Percentiles rank a stretch among this genome's conserved stretches.
Conservation (phyloP, 30 jellyfish, hydroid and myxozoan genomes). For the Sanderia malayensis region DNA sequence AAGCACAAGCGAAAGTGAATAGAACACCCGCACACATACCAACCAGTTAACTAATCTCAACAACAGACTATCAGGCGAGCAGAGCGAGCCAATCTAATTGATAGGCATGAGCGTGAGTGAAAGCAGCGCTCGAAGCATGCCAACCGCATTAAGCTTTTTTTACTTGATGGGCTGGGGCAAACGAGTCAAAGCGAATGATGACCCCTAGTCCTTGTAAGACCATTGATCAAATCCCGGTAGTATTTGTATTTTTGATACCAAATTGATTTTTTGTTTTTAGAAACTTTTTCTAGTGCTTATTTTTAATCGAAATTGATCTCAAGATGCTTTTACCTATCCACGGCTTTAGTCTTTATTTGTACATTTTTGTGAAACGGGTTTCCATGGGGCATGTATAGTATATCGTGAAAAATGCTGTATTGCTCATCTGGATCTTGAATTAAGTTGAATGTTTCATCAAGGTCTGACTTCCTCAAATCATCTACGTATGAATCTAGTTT, state of each 20-base stretch:
- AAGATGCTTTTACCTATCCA: conserved; percentile 1
- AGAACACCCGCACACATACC: too few relatives aligned
- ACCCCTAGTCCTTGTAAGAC: conserved; percentile 4
- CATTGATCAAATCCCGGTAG: conserved; percentile 8
- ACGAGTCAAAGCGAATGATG: too few relatives aligned
- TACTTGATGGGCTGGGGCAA: too few relatives aligned
- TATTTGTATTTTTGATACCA: neutral
- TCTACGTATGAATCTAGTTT: conserved; percentile 6
- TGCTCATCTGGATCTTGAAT: neutral
- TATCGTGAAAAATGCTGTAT: neutral
- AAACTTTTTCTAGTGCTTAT: conserved; percentile 8
- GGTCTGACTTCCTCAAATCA: conserved; percentile 27
- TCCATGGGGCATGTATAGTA: neutral
- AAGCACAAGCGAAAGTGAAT: too few relatives aligned
- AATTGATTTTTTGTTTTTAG: neutral
- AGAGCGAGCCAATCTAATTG: too few relatives aligned
- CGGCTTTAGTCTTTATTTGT: neutral
- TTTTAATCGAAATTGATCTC: conserved; percentile 13
- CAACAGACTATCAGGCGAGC: too few relatives aligned
- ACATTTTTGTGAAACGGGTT: neutral
- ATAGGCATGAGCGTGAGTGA: too few relatives aligned
- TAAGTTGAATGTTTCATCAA: neutral
- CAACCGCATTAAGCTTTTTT: too few relatives aligned
- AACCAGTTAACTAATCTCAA: too few relatives aligned
- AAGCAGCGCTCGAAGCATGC: too few relatives aligned